Evolutionary conservation across 2,113 vertebrate species (phyloP).

Genomic region (Pitta sordida): DNA sequence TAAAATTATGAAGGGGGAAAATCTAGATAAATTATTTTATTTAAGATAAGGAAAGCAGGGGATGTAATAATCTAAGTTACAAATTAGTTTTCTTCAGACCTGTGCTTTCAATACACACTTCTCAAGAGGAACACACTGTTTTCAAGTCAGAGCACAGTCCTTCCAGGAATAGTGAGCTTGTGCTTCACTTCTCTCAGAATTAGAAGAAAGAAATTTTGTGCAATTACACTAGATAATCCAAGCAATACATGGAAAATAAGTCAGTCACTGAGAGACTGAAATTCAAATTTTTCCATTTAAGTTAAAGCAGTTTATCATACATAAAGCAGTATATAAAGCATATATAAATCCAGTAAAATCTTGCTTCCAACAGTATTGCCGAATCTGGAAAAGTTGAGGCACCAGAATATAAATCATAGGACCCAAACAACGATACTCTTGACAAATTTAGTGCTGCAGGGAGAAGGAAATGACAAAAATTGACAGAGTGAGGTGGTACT

Average conservation of each 20-base stretch:
- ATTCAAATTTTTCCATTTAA: background rate
- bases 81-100: background rate
- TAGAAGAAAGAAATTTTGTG: background rate
- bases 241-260: background rate
- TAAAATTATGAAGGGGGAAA: background rate
- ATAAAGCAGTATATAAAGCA: background rate
- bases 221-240: background rate
- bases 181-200: background rate
- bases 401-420: background rate
- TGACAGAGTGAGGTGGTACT: background rate
- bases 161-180: accelerated
- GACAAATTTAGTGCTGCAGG: background rate
- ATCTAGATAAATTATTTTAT: background rate
- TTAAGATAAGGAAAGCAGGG: background rate
- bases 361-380: background rate
- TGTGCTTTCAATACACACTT: background rate
- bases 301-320: background rate
- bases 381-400: background rate
- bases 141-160: background rate
- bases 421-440: background rate
- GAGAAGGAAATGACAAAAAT: background rate
- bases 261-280: background rate
- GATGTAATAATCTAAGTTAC: background rate
- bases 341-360: background rate
- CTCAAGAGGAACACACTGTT: background rate